Conservation (phyloP, 2,113 vertebrate species). For the Symphodus melops region DNA sequence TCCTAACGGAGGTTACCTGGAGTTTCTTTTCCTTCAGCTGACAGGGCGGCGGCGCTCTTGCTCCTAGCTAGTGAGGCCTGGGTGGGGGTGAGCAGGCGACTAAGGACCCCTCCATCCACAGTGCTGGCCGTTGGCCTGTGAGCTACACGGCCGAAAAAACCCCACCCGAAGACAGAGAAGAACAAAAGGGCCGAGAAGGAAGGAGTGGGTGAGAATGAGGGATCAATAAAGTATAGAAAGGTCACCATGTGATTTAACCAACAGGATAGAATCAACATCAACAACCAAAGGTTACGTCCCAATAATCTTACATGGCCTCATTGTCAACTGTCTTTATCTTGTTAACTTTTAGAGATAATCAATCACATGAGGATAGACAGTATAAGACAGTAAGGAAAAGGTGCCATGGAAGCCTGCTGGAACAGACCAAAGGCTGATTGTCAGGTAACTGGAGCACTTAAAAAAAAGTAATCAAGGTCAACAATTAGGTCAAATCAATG, state of each 20-base stretch:
- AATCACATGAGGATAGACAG: slow-evolving; percentile 8
- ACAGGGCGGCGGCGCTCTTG: slow-evolving; percentile 90
- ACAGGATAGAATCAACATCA: slow-evolving; percentile 67
- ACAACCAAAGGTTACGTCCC: slow-evolving; percentile 60
- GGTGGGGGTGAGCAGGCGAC: slow-evolving; percentile 90
- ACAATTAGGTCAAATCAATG: slow-evolving; percentile 69
- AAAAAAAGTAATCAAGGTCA: slow-evolving; percentile 45
- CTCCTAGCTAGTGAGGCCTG: slow-evolving; percentile 94
- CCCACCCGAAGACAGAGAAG: slow-evolving; percentile 63
- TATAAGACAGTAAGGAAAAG: slow-evolving; percentile 26
- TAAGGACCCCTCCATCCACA: slow-evolving; percentile 90
- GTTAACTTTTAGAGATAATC: slow-evolving; percentile 9
- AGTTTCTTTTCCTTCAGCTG: slow-evolving; percentile 86
- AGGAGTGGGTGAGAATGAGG: slow-evolving; percentile 65
- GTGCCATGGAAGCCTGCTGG: slow-evolving; percentile 59
- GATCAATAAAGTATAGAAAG: slow-evolving; percentile 57
- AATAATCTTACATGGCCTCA: slow-evolving; percentile 58
- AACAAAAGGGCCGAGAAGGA: slow-evolving; percentile 59
- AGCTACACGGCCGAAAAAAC: slow-evolving; percentile 84
- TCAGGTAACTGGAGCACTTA: slow-evolving; percentile 52
- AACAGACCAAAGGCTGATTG: slow-evolving; percentile 58
- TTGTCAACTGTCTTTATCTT: slow-evolving; percentile 39
- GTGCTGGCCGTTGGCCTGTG: slow-evolving; percentile 83
- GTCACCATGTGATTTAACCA: slow-evolving; percentile 79
- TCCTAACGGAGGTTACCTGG: slow-evolving; percentile 88